phyloP scores from a whole-genome alignment of 2,113 vertebrate genomes.

The Hiodon alosoides region DNA sequence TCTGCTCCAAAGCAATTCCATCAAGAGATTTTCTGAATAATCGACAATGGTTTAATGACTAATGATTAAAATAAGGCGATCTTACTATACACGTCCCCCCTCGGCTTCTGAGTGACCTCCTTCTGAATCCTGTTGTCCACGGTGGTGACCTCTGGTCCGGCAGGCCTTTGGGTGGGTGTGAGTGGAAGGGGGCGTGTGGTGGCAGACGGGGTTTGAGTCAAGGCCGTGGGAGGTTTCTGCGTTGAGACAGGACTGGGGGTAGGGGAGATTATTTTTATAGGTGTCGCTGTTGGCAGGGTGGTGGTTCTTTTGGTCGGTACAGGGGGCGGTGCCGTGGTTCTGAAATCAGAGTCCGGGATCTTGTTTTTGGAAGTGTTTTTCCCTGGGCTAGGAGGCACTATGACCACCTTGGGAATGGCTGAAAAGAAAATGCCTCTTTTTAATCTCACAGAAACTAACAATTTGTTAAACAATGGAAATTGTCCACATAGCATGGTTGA shows the following conservation, averaged over 20 bases:
- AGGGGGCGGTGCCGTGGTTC: conserved; percentile 37
- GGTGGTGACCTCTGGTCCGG: conserved; percentile 40
- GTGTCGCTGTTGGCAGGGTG: conserved; percentile 32
- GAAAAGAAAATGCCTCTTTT: conserved; percentile 20
- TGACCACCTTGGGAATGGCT: conserved; percentile 59
- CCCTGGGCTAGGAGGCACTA: conserved; percentile 60
- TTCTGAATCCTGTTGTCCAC: conserved; percentile 74
- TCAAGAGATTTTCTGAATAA: too few relatives aligned
- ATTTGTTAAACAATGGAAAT: not conserved
- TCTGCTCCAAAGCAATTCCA: too few relatives aligned
- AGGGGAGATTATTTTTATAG: conserved; percentile 20
- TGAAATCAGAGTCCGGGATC: conserved; percentile 50
- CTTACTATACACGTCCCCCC: conserved; percentile 94
- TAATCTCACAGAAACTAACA: not conserved
- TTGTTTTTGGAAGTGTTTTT: conserved; percentile 29
- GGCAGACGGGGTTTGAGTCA: not conserved
- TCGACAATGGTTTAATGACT: not conserved
- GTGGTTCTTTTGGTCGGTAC: conserved; percentile 26
- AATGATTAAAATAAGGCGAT: not conserved
- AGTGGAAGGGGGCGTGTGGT: not conserved
- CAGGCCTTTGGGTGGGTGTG: not conserved
- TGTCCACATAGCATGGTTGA: too few relatives aligned
- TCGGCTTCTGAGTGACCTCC: conserved; percentile 70
- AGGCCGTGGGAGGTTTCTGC: not conserved
- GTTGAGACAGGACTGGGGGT: not conserved